These are phyloP conservation scores for Leptoclinus maculatus DNA, from an alignment of 2,797 vertebrate species.

Conservation along the genomic window DNA sequence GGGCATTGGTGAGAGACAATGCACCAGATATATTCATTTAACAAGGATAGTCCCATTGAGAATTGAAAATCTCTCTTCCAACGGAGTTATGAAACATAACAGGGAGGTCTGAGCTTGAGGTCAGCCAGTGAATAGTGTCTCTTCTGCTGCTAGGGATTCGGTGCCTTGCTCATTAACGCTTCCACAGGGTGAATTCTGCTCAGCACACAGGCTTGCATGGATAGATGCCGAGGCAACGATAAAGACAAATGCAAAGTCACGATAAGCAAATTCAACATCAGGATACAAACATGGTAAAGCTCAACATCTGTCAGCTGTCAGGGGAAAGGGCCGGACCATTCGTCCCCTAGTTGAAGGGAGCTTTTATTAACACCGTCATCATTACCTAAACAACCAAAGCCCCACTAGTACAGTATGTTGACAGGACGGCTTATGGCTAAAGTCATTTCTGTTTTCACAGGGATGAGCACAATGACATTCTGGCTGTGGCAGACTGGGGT, in stretches of 20 bases:
- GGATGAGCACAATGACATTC: constrained; percentile 96
- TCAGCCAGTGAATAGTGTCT: constrained; percentile 20
- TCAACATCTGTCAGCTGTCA: neutral
- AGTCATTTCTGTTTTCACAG: constrained; percentile 77
- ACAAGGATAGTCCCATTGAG: neutral
- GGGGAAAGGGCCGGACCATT: neutral
- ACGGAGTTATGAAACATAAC: neutral
- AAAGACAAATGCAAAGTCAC: neutral
- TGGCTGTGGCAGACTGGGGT: constrained; percentile 98
- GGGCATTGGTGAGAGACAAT: constrained; percentile 16
- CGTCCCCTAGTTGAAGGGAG: neutral
- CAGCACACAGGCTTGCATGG: neutral
- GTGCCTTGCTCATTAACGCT: constrained; percentile 11
- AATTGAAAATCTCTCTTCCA: neutral
- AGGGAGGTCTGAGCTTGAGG: constrained; percentile 16
- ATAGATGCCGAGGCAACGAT: neutral
- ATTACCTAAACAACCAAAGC: constrained; percentile 29
- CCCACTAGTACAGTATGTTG: constrained; percentile 27
- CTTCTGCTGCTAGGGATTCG: constrained; percentile 5
- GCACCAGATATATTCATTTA: neutral
- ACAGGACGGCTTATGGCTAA: constrained; percentile 22
- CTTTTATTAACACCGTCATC: constrained; percentile 22
- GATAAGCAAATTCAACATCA: constrained; percentile 1
- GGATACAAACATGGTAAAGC: constrained; percentile 15
- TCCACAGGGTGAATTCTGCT: constrained; percentile 6